Conservation (phyloP, 2,797 vertebrate species). For the Fundulus diaphanus region DNA sequence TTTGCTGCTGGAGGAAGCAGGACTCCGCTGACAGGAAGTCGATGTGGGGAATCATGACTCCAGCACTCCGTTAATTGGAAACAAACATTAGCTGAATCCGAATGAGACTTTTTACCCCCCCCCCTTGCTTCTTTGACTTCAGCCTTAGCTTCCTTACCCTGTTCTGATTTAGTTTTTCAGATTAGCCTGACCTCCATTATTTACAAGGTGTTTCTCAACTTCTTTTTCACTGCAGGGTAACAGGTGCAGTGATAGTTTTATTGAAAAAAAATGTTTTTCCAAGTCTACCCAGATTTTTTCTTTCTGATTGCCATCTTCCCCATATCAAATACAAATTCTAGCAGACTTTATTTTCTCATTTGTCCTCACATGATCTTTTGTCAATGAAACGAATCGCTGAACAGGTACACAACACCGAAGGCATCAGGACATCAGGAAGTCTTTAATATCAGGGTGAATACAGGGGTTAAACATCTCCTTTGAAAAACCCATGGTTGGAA, state of each 20-base stretch:
- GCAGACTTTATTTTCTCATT: background rate
- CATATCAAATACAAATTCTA: background rate
- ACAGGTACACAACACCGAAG: background rate
- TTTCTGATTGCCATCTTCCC: background rate
- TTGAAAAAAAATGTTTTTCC: no score
- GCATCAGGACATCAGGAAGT: background rate
- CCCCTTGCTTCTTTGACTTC: slow-evolving; percentile 18
- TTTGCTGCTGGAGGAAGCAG: slow-evolving; percentile 11
- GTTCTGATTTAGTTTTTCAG: slow-evolving; percentile 14
- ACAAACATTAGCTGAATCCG: slow-evolving; percentile 54
- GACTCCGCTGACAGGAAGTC: slow-evolving; percentile 62
- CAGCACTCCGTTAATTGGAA: slow-evolving; percentile 61
- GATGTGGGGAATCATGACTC: slow-evolving; percentile 59
- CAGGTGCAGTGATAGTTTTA: background rate
- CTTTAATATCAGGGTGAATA: background rate
- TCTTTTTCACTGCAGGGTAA: background rate
- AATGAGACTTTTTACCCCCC: slow-evolving; percentile 33
- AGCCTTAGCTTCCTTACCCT: slow-evolving; percentile 12
- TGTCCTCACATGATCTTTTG: background rate
- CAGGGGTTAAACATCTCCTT: slow-evolving; percentile 3
- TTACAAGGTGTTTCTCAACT: background rate
- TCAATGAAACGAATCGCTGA: background rate
- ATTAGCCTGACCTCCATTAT: slow-evolving; percentile 4
- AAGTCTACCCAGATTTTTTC: background rate
- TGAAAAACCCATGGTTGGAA: background rate